Base-by-base conservation (phyloP, 2,888 invertebrate genomes). In the Caenorhabditis japonica region DNA sequence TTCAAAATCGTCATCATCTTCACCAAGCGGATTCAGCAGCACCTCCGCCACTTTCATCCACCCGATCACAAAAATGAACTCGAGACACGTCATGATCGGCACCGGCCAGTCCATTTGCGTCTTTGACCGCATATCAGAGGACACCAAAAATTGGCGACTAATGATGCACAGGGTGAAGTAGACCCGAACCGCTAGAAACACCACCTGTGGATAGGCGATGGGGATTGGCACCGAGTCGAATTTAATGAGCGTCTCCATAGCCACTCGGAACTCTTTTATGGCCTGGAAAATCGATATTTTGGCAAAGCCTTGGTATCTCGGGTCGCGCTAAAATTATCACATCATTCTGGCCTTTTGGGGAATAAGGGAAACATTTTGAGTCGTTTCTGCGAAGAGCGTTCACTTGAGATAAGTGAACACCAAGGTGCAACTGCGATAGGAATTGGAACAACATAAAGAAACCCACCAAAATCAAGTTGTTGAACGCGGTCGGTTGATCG, bases 1-100 rank as follows among this genome's bases (percentile, higher is more conserved):
- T 55, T 85, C 85, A 34, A 85, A 77, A 51, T 85, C 85, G 56
- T 85, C 85, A 47, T 85, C 85, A 53, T 85, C 85, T 51, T 84
- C 84, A n/a, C 85, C 85, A 8, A 85, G 59, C 0, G 85, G 85
- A 60, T 86, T 86, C 13, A 85, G 72, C 17, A 85, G 62, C 21
- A 84, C 84, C 49, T 85, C 85, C 1, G 85, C 85, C 23, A 73
- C 79, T 52, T 75, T 75, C 79, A 75, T 79, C 79, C 79, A 81
- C 0, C 79, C 78, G 7, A 81, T 69, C 2, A 77, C 68, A 43
- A 84, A 79, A 3, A 73, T 68, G 17, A 73, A 66, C 30, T 73
- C 73, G 5, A 73, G 41, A 8, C 80, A 62, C 8, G 83, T 82
- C 77, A 80, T 83, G 23, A 85, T 64, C 1, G 85, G 85, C 0